Conservation (phyloP, 37 sponge, comb jelly and placozoan genomes). For the Eunapius fragilis region DNA sequence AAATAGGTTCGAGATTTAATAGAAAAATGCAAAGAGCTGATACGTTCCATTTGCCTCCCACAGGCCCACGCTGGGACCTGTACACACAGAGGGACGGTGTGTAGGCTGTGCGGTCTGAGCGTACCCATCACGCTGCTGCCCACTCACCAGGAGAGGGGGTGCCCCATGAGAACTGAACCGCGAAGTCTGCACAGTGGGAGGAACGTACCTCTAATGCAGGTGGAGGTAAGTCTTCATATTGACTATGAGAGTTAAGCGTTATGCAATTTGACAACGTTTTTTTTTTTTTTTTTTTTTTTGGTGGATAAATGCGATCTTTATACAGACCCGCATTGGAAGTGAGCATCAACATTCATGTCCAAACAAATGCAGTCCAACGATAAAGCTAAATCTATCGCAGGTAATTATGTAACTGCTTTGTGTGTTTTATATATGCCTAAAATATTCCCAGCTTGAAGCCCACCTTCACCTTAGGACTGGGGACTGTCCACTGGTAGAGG, state of each 20-base stretch:
- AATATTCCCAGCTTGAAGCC: constrained; percentile 33
- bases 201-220: constrained; percentile 39
- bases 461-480: constrained; percentile 36
- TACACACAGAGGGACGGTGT: constrained; percentile 35
- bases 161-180: constrained; percentile 56
- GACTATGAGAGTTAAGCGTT: no score
- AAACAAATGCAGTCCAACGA: constrained; percentile 27
- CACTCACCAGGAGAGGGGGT: constrained; percentile 25
- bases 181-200: constrained; percentile 39
- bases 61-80: constrained; percentile 32
- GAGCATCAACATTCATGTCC: constrained; percentile 26
- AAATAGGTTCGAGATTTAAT: no score
- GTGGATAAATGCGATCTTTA: neutral
- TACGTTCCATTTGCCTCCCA: neutral
- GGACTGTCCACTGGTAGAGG: constrained; percentile 44
- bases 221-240: constrained; percentile 23
- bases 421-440: no score
- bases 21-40: no score
- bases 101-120: constrained; percentile 53
- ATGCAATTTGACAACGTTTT: no score
- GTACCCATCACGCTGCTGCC: constrained; percentile 1
- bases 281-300: no score
- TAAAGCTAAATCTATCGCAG: constrained; percentile 23
- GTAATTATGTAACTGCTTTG: neutral
- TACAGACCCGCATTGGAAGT: constrained; percentile 39